phyloP scores from a whole-genome alignment of 2,113 vertebrate genomes.

The Zosterops pallidus region DNA sequence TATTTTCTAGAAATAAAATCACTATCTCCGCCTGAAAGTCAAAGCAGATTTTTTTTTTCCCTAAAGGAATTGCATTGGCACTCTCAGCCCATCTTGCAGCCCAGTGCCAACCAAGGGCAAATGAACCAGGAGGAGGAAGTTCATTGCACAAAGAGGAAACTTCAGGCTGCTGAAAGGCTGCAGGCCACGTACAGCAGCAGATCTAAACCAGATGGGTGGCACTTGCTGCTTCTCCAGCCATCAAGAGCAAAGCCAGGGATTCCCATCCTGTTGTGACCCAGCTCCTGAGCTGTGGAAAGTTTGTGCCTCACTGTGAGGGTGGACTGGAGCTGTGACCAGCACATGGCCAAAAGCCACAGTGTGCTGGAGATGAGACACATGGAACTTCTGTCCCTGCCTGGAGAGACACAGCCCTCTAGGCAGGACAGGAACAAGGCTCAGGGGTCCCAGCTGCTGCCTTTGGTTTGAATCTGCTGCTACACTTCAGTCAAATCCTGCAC shows the following conservation, averaged over 20 bases:
- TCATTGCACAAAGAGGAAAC: not conserved
- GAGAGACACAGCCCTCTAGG: not conserved
- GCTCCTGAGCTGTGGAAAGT: not conserved
- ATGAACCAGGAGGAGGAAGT: not conserved
- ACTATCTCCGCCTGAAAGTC: not conserved
- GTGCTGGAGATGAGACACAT: not conserved
- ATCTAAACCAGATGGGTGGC: not conserved
- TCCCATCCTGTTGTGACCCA: accelerated
- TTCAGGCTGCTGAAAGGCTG: not conserved
- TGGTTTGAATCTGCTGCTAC: not conserved
- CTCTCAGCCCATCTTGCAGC: not conserved
- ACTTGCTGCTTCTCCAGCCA: not conserved
- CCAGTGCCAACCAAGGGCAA: not conserved
- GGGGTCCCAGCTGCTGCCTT: not conserved
- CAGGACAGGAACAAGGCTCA: not conserved
- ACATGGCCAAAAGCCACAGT: accelerated
- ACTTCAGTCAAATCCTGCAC: accelerated
- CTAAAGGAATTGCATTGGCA: not conserved
- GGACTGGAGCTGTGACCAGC: not conserved
- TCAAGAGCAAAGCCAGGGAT: not conserved
- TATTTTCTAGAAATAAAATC: slow-evolving; percentile 26
- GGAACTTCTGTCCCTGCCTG: not conserved
- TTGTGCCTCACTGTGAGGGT: not conserved
- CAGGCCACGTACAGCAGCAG: not conserved
- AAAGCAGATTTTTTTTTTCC: not conserved